Conservation (phyloP, 2,888 invertebrate species). For the Trichopria drosophilae region DNA sequence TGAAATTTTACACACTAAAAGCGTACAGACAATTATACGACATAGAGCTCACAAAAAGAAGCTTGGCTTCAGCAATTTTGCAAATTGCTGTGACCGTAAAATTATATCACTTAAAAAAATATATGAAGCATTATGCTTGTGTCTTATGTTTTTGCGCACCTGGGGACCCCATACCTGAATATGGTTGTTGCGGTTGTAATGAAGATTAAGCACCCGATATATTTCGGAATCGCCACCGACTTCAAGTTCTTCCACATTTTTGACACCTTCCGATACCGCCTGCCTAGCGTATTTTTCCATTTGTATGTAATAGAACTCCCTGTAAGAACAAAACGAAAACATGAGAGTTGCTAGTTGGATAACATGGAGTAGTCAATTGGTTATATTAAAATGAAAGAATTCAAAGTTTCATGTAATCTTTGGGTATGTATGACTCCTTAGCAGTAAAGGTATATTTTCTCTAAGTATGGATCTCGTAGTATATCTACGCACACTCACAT, state of each 20-base stretch:
- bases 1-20: no score
- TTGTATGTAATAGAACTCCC: constrained; percentile 99
- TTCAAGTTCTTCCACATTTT: constrained; percentile 88
- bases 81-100: constrained; percentile 10
- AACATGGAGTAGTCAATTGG: no score
- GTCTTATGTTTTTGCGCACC: constrained; percentile 63
- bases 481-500: no score
- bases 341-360: no score
- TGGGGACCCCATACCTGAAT: constrained; percentile 82
- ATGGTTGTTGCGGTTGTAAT: constrained; percentile 97
- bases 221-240: constrained; percentile 96
- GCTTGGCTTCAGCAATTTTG: not conserved
- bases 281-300: constrained; percentile 99
- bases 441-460: no score
- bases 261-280: constrained; percentile 94
- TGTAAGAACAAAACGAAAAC: constrained; percentile 63
- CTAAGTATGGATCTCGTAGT: no score
- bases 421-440: no score
- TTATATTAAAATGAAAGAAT: no score
- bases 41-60: not conserved
- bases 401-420: no score
- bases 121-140: constrained; percentile 50
- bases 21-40: no score
- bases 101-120: constrained; percentile 30
- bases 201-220: constrained; percentile 95